phyloP scores from a whole-genome alignment of 2,113 vertebrate species.

The Tragelaphus buxtoni region DNA sequence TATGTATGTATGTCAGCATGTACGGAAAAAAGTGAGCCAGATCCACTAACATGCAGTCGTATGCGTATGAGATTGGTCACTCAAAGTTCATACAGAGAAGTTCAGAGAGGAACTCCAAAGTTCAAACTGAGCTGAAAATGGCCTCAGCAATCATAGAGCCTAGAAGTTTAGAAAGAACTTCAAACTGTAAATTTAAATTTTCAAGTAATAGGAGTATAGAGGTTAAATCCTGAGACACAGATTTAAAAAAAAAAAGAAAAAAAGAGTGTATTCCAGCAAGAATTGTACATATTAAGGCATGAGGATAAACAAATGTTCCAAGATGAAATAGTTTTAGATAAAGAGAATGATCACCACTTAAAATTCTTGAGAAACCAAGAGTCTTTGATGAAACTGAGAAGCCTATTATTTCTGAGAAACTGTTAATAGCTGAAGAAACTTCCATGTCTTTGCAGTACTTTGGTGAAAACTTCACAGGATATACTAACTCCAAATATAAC shows the following conservation, averaged over 20 bases:
- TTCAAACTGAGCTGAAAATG: neutral
- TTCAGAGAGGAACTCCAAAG: neutral
- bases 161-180: neutral
- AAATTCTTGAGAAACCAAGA: constrained; percentile 12
- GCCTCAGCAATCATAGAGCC: neutral
- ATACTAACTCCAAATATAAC: neutral
- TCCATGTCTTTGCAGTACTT: neutral
- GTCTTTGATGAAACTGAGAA: neutral
- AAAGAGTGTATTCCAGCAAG: neutral
- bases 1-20: neutral
- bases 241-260: neutral
- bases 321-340: neutral
- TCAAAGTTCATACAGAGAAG: neutral
- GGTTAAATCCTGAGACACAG: neutral
- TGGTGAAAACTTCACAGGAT: neutral
- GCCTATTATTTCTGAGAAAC: neutral
- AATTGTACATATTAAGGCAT: neutral
- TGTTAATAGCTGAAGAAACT: neutral
- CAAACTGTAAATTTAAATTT: neutral
- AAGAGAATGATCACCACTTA: neutral
- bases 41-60: neutral
- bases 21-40: neutral
- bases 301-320: neutral
- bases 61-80: neutral
- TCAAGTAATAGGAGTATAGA: neutral